Conservation (phyloP, 92 coral and sea anemone genomes). For the Anthopleura xanthogrammica region DNA sequence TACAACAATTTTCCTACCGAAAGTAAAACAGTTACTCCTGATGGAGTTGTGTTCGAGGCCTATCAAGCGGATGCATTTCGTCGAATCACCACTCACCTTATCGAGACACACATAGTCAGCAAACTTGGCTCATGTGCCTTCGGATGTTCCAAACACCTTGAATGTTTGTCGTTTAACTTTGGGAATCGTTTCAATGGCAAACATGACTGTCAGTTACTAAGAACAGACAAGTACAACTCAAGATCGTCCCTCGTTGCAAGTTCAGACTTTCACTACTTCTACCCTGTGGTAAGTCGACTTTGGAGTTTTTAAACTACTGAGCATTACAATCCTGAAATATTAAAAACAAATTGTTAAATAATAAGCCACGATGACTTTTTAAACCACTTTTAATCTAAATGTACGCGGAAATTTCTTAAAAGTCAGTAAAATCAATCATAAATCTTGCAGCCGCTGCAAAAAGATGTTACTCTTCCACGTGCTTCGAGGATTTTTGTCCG, state of each 20-base stretch:
- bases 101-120: not conserved
- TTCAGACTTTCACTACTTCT: no score
- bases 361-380: no score
- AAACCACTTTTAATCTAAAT: no score
- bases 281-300: not conserved
- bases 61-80: not conserved
- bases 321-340: no score
- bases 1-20: no score
- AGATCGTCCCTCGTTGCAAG: not conserved
- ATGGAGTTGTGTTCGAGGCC: not conserved
- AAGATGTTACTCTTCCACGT: no score
- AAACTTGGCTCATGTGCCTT: no score
- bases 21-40: not conserved
- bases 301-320: not conserved
- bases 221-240: constrained; percentile 26
- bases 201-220: constrained; percentile 12
- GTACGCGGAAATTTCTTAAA: no score
- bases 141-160: not conserved
- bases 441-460: no score
- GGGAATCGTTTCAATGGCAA: not conserved
- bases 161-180: constrained; percentile 24
- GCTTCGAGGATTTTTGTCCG: no score
- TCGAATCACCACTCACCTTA: not conserved
- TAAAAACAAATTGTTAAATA: no score
- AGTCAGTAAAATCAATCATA: no score